Base-by-base conservation (phyloP, 2,888 invertebrate genomes). In the Ditula angustiorana region DNA sequence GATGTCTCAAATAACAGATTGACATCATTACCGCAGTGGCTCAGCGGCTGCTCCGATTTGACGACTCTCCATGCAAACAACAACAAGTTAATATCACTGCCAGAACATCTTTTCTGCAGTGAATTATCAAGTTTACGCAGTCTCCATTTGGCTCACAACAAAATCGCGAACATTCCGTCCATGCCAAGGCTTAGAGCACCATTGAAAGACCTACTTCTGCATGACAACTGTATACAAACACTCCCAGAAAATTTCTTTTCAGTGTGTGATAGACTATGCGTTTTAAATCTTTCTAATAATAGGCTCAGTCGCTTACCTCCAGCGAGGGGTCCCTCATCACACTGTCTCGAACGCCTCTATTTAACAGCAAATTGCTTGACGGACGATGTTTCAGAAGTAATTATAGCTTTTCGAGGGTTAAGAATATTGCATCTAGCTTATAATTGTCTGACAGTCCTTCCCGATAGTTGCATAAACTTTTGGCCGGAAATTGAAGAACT, bases 401-500 rank as follows among this genome's bases (percentile, higher is more conserved):
- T 97, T 53, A 93, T 94, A 65, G 94, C 94, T 66, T 95, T 96
- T 60, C 88, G 93, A 68, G 94, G 95, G 52, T 82, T 97, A 24
- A 94, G 95, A 76, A 94, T 95, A 64, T 86, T 97, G 16, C 97
- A 97, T 77, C 94, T 96, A 11, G 96, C 96, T 1, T 97, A 97
- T 75, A 97, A 97, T 77, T 95, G 96, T 69, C 89, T 97, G 35
- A 96, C 96, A 0, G 92, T 92, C 24, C 86, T 97, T 68, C 96
- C 97, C 0, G 96, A 96, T 74, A 95, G 95, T 69, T 96, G 96
- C 77, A 93, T 96, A 24, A 94, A 94, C 55, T 95, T 95, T 75
- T 97, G 97, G 97, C 93, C 94, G 0, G 95, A 96, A 71, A 92
- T 97, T 69, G 97, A 97, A 87, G 97, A 97, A 78, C 83, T 98